A percentile compares a stretch with the other conserved stretches of the same genome.
Conservation (phyloP, 64 coral and sea anemone genomes). For the Actinia equina region DNA sequence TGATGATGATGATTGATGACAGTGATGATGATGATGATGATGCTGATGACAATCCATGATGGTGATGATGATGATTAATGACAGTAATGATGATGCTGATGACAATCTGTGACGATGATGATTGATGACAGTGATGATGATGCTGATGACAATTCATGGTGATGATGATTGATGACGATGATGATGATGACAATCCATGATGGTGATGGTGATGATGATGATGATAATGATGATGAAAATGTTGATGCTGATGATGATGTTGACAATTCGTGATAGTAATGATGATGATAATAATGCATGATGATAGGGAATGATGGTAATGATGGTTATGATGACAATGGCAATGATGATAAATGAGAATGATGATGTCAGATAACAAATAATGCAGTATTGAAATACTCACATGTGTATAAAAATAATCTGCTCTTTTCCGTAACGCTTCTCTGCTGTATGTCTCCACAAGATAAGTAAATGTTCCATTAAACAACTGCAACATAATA, state of each 20-base stretch:
- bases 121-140: background rate
- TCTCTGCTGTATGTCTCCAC: slow-evolving; percentile 60
- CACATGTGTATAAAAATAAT: slow-evolving; percentile 86
- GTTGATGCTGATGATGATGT: background rate
- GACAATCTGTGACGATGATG: no score
- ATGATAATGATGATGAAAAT: no score
- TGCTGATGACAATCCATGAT: background rate
- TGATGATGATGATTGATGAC: background rate
- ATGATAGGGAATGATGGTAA: no score
- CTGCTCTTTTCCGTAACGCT: slow-evolving; percentile 60
- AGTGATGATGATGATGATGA: background rate
- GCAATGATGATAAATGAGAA: background rate
- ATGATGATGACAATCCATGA: no score
- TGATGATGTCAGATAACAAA: background rate
- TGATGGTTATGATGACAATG: background rate
- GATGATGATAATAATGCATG: background rate
- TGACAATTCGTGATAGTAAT: background rate
- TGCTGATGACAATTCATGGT: background rate
- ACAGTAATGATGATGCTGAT: background rate
- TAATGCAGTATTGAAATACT: slow-evolving; percentile 36
- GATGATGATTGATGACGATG: no score
- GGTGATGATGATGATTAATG: background rate
- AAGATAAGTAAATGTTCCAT: slow-evolving; percentile 85
- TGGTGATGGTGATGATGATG: no score
- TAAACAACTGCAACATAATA: slow-evolving; percentile 70